Percentiles rank a stretch among this genome's conserved stretches.
Evolutionary conservation across 2,113 vertebrate species (phyloP).

Genomic region (Datnioides undecimradiatus): DNA sequence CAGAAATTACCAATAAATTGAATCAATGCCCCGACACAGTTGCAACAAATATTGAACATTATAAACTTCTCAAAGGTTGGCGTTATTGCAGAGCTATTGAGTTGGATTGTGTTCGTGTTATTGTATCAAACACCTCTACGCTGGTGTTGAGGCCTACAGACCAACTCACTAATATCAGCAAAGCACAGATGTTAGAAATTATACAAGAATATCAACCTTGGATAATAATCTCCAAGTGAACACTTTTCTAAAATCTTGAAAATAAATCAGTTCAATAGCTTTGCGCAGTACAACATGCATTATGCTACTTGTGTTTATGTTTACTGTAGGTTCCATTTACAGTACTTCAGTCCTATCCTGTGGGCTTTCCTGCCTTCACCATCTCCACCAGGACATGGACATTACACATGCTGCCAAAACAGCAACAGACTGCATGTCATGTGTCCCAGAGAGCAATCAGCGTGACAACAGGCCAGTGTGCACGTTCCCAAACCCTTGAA

Average conservation of each 20-base stretch:
- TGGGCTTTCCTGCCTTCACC: background rate
- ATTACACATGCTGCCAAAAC: background rate
- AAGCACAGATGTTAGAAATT: background rate
- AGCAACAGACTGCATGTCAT: too few species aligned
- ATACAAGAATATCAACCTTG: slow-evolving; percentile 1
- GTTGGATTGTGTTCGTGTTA: slow-evolving; percentile 22
- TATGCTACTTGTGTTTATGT: background rate
- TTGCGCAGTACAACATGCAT: background rate
- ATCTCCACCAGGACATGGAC: background rate
- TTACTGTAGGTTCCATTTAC: background rate
- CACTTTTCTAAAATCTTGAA: background rate
- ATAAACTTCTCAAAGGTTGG: slow-evolving; percentile 4
- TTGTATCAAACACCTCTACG: background rate
- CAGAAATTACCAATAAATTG: slow-evolving; percentile 26
- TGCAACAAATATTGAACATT: slow-evolving; percentile 34
- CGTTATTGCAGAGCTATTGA: slow-evolving; percentile 29
- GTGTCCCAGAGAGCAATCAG: background rate
- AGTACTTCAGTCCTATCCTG: background rate
- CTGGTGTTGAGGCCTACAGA: background rate
- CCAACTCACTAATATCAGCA: background rate
- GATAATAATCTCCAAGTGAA: background rate
- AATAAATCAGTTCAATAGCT: background rate
- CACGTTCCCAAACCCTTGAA: background rate
- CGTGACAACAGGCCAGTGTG: background rate
- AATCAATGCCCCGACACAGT: slow-evolving; percentile 27